Base-by-base conservation (phyloP, 2,113 vertebrate genomes). In the Oncorhynchus masou region DNA sequence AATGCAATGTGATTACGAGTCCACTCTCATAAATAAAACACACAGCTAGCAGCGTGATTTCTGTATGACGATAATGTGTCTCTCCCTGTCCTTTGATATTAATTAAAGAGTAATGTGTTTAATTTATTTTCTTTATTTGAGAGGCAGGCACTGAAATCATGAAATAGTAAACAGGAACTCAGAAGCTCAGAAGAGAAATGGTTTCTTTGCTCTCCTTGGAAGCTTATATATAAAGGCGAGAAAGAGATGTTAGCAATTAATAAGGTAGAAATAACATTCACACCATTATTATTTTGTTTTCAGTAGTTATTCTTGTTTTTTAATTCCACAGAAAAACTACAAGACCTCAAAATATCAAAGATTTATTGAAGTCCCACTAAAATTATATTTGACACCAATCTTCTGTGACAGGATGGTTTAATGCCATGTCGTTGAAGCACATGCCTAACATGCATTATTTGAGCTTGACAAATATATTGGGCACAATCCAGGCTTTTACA, bases 1-100 rank as follows among this genome's bases (percentile, higher is more conserved):
- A 90, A 91, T 89, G 79, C 80, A 86, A 88, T 88, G 84, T 89
- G 90, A 92, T 85, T 82, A 86, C 73, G 82, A 88, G 89, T 90
- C 90, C 88, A 85, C 78, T 87, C 77, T 75, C 82, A 91, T 91
- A 88, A 90, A 88, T 88, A 86, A 91, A 83, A 76, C 84, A 70
- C 73, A 79, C 74, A 74, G 84, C 88, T 89, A 76, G 83, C 80
- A 84, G 86, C 87, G 57, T 76, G 67, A 15, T 79, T 77, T 84
- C 84, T 82, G 79, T 90, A 86, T 83, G 77, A 79, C 68, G 39
- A 83, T 86, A 83, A 90, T 81, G 81, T 88, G 83, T 85, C 83
- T 70, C 85, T 79, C 79, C 67, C 39, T 64, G 76, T 86, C 54
- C 69, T 82, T 87, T 90, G 83, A 89, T 89, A 78, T 85, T 87